Evolutionary conservation across 2,113 vertebrate species (phyloP), one percentile per base, ranked within the genome.

Genomic region (Nothocercus nigrocapillus): DNA sequence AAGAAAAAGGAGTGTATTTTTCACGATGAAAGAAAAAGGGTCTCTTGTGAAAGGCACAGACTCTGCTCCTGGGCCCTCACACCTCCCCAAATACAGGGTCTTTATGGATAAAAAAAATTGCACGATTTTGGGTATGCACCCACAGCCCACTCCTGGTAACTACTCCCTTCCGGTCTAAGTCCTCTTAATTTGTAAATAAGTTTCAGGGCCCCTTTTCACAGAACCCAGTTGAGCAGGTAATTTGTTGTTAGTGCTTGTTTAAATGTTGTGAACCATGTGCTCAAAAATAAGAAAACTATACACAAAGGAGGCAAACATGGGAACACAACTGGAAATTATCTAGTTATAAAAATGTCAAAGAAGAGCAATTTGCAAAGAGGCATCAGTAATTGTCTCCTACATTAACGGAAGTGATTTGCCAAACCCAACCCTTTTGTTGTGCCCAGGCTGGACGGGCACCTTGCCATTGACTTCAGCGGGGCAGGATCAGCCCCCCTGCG

Each of bases 161-260:
- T 88, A 7, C 40, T 91, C 68, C 75, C 53, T 85, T 69, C 64
- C 49, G 40, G 73, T 77, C 62, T n/a, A 30, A 92, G 90, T 56
- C 81, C 11, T 18, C 82, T 89, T 94, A 78, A 93, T 95, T 94
- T 94, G 94, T 94, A 91, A 97, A 94, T 95, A 95, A 94, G 82
- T 96, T 94, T 73, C 79, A 78, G 94, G 82, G 76, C 73, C 89
- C 40, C 77, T 90, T 97, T 96, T 95, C 96, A 97, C 78, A 93
- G 94, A 97, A 95, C 40, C 85, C 96, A 96, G 94, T 51, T 96
- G 96, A 96, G 96, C 96, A 97, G 96, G 96, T 96, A 94, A 97
- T 97, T 97, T 97, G 95, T 96, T 97, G 96, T 92, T 90, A 96
- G 94, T 88, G 82, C 87, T 95, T 95, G 94, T 96, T 88, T 91